A percentile compares a stretch with the other conserved stretches of the same genome.
phyloP scores from a whole-genome alignment of 30 jellyfish, hydroid and myxozoan species.

The Chironex yamaguchii region DNA sequence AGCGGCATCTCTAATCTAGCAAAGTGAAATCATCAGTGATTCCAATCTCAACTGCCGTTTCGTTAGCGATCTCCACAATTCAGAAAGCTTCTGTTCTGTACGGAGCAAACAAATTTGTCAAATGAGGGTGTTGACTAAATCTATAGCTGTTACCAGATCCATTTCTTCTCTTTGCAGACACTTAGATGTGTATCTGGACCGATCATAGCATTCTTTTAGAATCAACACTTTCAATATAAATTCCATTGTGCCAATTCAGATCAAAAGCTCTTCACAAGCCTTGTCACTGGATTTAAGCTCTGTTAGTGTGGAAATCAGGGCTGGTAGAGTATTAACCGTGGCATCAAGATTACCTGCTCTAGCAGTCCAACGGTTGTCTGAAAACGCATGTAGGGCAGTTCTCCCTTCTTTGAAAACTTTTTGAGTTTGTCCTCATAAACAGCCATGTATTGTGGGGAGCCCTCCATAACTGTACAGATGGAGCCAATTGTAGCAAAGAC shows the following conservation, averaged over 20 bases:
- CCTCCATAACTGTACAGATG: conserved; percentile 17
- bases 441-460: conserved; percentile 60
- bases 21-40: too few relatives aligned
- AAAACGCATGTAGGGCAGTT: conserved; percentile 36
- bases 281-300: conserved; percentile 16
- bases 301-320: conserved; percentile 15
- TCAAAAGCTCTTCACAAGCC: conserved; percentile 25
- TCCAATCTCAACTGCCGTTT: too few relatives aligned
- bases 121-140: not conserved
- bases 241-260: conserved; percentile 12
- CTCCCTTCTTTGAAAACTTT: conserved; percentile 9
- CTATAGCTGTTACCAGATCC: conserved; percentile 40
- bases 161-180: conserved; percentile 41
- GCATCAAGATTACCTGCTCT: conserved; percentile 33
- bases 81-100: too few relatives aligned
- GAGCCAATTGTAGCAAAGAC: conserved; percentile 54
- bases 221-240: conserved; percentile 34
- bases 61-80: too few relatives aligned
- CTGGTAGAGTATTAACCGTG: conserved; percentile 26
- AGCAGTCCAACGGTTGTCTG: conserved; percentile 68
- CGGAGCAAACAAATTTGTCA: too few relatives aligned
- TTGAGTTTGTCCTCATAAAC: conserved; percentile 21
- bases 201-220: conserved; percentile 21
- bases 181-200: conserved; percentile 15
- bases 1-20: too few relatives aligned